A percentile compares a stretch with the other conserved stretches of the same genome.
These are phyloP conservation scores for Melitaea cinxia DNA, from an alignment of 1,140 invertebrate genomes.

Conservation along the genomic window DNA sequence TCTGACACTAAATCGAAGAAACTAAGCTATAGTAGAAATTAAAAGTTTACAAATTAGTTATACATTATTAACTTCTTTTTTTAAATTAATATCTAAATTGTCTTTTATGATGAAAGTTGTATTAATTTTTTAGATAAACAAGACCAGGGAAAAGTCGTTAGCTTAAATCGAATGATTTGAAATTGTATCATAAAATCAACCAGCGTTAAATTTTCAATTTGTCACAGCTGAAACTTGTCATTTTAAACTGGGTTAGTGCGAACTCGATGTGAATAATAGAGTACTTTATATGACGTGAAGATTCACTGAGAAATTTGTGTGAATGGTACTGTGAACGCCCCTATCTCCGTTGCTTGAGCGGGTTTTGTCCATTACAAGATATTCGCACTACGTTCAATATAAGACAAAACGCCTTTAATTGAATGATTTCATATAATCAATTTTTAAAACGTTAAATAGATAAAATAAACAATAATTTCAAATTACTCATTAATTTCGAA, in stretches of 20 bases:
- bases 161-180: too few species aligned
- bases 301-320: constrained; percentile 55
- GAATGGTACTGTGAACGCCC: constrained; percentile 51
- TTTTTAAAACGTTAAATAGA: not conserved
- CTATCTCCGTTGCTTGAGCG: constrained; percentile 38
- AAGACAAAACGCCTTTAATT: not conserved
- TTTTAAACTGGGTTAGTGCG: constrained; percentile 52
- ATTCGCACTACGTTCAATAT: not conserved
- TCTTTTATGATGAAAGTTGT: too few species aligned
- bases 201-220: constrained; percentile 50
- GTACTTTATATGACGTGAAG: constrained; percentile 62
- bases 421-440: not conserved
- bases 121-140: too few species aligned
- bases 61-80: too few species aligned
- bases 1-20: too few species aligned
- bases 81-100: too few species aligned
- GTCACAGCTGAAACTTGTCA: constrained; percentile 59
- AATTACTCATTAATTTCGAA: too few species aligned
- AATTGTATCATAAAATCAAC: not conserved
- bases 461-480: too few species aligned
- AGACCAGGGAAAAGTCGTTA: too few species aligned
- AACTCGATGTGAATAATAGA: constrained; percentile 63
- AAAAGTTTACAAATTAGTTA: too few species aligned
- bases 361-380: constrained; percentile 54
- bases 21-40: too few species aligned